Evolutionary conservation across 2,113 vertebrate species (phyloP).

Genomic region (Macaca fascicularis): T2T-MFA8v1.1 NC_088379.1:16568501-16569000

Average conservation of each 20-base stretch:
- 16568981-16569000: neutral
- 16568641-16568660: neutral
- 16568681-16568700: neutral
- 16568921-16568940: no score
- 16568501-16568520: neutral
- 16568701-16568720: neutral
- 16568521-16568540: neutral
- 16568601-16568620: neutral
- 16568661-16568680: neutral
- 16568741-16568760: neutral
- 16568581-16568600: neutral
- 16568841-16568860: neutral
- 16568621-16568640: neutral
- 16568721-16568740: neutral
- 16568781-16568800: neutral
- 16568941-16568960: no score
- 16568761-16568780: neutral
- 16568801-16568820: neutral
- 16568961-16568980: no score
- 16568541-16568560: neutral
- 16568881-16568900: no score
- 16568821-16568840: neutral
- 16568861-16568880: no score
- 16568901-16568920: no score
- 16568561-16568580: neutral